phyloP scores from a whole-genome alignment of 2,888 invertebrate genomes.

The Drosophila bunnanda region DNA sequence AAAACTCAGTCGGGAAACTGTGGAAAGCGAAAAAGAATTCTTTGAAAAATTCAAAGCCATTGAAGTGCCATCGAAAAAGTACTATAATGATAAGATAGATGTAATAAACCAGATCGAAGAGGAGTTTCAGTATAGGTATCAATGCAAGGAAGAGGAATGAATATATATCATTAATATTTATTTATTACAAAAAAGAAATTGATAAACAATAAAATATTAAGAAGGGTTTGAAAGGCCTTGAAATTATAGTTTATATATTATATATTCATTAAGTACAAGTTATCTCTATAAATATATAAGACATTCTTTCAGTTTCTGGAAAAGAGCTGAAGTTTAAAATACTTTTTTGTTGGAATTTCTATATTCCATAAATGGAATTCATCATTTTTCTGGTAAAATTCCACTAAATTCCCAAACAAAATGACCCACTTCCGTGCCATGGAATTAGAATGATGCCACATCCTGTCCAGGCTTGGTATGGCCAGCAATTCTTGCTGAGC shows the following conservation, averaged over 20 bases:
- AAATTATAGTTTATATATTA: too few relatives aligned
- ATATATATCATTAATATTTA: not conserved
- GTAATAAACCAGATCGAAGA: not conserved
- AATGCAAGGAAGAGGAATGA: not conserved
- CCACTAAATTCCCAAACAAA: conserved; percentile 1
- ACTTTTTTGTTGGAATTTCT: not conserved
- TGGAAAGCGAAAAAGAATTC: not conserved
- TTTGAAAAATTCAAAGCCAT: not conserved
- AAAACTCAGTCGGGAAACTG: not conserved
- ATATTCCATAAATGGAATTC: not conserved
- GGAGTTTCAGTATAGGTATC: not conserved
- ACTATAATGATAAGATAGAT: not conserved
- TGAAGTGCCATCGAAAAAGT: not conserved
- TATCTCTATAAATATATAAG: too few relatives aligned
- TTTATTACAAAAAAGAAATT: not conserved
- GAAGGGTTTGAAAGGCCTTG: too few relatives aligned
- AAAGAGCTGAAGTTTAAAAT: too few relatives aligned
- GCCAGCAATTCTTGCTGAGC: conserved; percentile 2
- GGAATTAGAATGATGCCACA: conserved; percentile 26
- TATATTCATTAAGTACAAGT: too few relatives aligned
- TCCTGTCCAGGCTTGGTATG: conserved; percentile 33
- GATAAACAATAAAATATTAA: too few relatives aligned
- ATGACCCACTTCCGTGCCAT: conserved; percentile 25
- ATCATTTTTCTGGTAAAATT: not conserved
- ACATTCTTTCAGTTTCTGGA: too few relatives aligned